Percentiles rank a stretch among this genome's conserved stretches.
Conservation (phyloP, 92 coral and sea anemone species). For the Paramuricea clavata region DNA sequence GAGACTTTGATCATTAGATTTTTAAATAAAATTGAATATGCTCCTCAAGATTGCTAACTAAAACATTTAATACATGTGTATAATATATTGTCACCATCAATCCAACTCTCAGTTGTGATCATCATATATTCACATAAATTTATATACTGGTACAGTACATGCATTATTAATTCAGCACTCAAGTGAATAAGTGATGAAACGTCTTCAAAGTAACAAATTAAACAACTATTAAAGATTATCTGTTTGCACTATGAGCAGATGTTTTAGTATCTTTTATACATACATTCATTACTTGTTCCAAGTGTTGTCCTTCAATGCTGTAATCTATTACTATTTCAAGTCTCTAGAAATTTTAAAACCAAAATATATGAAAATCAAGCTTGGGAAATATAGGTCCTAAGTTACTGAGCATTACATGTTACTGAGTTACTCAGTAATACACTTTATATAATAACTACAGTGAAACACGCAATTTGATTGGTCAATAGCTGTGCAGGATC, state of each 20-base stretch:
- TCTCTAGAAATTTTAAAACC: conserved; percentile 15
- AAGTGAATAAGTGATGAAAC: background rate
- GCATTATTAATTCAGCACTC: background rate
- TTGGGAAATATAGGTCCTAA: background rate
- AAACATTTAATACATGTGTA: no score
- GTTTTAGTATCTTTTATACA: background rate
- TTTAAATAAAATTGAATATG: no score
- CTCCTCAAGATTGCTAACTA: no score
- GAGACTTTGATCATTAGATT: no score
- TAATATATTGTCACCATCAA: no score
- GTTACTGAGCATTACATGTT: no score
- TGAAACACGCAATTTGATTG: no score
- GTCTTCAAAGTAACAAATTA: background rate
- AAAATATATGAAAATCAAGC: background rate
- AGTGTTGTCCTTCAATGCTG: background rate
- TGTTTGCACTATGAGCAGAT: background rate
- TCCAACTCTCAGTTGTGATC: no score
- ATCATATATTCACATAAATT: no score
- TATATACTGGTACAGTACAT: background rate
- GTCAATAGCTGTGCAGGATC: no score
- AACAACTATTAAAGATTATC: background rate
- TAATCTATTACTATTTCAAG: background rate
- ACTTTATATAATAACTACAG: no score
- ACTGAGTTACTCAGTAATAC: no score
- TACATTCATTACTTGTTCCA: conserved; percentile 24